Evolutionary conservation across 2,888 invertebrate genomes (phyloP), one percentile per base, ranked within the genome.

Genomic region (Caenorhabditis afra): DNA sequence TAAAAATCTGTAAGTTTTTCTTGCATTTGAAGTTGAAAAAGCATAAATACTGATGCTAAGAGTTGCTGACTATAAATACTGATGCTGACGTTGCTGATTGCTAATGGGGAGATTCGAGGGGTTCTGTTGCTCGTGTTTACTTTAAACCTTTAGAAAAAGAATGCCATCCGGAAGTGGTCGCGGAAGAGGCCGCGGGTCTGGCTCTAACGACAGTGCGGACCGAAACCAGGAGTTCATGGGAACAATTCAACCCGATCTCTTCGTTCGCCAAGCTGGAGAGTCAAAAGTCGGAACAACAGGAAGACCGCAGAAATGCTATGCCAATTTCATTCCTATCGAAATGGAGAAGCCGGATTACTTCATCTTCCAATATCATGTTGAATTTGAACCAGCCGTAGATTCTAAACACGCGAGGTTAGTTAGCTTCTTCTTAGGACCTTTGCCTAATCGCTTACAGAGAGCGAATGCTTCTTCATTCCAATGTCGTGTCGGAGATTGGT

Each of bases 351-450:
- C 75, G 0, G 80, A 83, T 53, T 77, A 71, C 47, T 41, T 45
- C 45, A 79, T 85, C 45, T 81, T 70, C 64, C 86, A 86, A 50
- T 84, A 79, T 39, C 82, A 85, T 44, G 79, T 83, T 10, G 65
- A 65, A 23, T 85, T 82, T 73, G 70, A 79, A 16, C 86, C 86
- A 0, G 67, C 73, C n/a, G 82, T 86, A 20, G 86, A 86, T 45
- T 59, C 76, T 22, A 85, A 85, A 59, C 53, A 71, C 22, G 59
- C 41, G 3, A 49, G 67, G 52, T 67, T 10, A 11, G 12, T 35
- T 35, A 16, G 18, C 20, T 8, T 3, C 7, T 58, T 14, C 1
- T 44, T 47, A 10, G 2, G 18, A 23, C 0, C 3, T 1, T 29
- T 29, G 7, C 14, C 37, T 39, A 22, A 62, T 62, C n/a, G 29